A percentile compares a stretch with the other conserved stretches of the same genome.
Conservation (phyloP, 2,888 invertebrate species). For the Cloeon dipterum region DNA sequence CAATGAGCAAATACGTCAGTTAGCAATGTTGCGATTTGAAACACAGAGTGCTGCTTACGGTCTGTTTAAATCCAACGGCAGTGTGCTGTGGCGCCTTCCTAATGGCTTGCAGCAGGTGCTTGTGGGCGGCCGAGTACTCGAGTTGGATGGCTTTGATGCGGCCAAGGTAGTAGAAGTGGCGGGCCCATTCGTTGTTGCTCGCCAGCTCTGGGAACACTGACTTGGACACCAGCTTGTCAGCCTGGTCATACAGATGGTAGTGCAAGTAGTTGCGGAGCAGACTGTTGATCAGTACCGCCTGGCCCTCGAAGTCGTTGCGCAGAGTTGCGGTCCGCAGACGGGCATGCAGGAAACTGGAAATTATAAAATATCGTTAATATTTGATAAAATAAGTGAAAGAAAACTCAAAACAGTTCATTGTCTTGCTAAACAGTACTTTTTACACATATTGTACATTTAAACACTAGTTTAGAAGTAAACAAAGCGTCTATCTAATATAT, state of each 20-base stretch:
- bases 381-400: too few relatives aligned
- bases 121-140: conserved; percentile 94
- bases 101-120: conserved; percentile 81
- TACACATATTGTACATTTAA: too few relatives aligned
- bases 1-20: too few relatives aligned
- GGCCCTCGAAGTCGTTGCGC: conserved; percentile 89
- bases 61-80: conserved; percentile 97
- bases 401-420: too few relatives aligned
- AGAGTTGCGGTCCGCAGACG: conserved; percentile 86
- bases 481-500: too few relatives aligned
- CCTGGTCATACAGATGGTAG: conserved; percentile 76
- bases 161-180: conserved; percentile 90
- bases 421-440: too few relatives aligned
- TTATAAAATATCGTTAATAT: too few relatives aligned
- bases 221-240: conserved; percentile 91
- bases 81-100: conserved; percentile 95
- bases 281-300: conserved; percentile 90
- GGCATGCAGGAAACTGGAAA: conserved; percentile 43
- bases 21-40: too few relatives aligned
- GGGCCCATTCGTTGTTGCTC: conserved; percentile 96
- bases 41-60: too few relatives aligned
- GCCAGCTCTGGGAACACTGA: conserved; percentile 92
- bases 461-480: too few relatives aligned
- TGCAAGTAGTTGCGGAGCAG: conserved; percentile 86
- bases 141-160: conserved; percentile 95